Base-by-base conservation (phyloP, 2,888 invertebrate species). In the Hirudinaria manillensis region DNA sequence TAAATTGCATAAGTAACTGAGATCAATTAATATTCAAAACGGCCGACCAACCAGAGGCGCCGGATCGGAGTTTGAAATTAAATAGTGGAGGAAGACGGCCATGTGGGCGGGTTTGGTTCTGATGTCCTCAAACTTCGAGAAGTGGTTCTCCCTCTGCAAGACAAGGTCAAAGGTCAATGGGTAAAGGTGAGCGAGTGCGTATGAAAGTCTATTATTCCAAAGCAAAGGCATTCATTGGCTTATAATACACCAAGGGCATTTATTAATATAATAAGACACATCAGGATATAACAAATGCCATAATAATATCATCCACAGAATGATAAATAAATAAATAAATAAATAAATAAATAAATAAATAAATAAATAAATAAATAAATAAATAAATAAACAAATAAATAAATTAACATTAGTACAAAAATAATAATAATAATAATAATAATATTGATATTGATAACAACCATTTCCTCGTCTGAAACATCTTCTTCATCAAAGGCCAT, bases 401-500 rank as follows among this genome's bases (percentile, higher is more conserved):
- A 56, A 7, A 56, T 7, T 56, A 24, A 56, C 27, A 24, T 7
- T 13, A 24, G 13, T 56, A 56, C 27, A 56, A 13, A 61, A 27
- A 16, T 61, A 27, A 61, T 10, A 68, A 68, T 38, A 68, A 13
- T 68, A 36, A 34, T 27, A 27, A 27, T 61, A 7, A 61, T 61
- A 7, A 61, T 16, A 27, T 29, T 45, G 24, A 38, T 19, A 75
- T 78, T 84, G 78, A 89, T 87, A 85, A 90, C 90, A 84, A 90
- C 89, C 86, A 93, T 93, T 81, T 92, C 91, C 82, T 93, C 92
- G 0, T 93, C 93, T 51, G 81, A 80, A 78, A 92, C 90, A 81
- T 94, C 94, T 82, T 95, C 94, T 83, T 95, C 95, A 84, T 96
- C 95, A 93, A 95, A 94, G n/a, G 93, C 93, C 82, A 95, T 93